Base-by-base conservation (phyloP, 2,797 vertebrate species). In the Fistularia commersonii region DNA sequence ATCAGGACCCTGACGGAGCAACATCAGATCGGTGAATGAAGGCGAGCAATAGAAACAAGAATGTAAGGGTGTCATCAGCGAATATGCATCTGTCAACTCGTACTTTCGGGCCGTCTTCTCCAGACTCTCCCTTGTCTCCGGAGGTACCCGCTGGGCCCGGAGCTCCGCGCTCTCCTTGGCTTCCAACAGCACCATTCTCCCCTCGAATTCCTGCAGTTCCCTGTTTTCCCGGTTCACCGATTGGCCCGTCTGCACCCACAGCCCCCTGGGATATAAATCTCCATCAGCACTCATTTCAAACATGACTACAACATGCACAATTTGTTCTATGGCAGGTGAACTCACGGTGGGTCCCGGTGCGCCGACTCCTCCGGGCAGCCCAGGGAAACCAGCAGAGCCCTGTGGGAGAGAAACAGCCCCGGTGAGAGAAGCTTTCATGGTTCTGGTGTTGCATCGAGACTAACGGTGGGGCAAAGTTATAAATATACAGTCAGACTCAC, bases 341-440 rank as follows among this genome's bases (percentile, higher is more conserved):
- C 95, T 95, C 83, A 99, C 97, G 63, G 81, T 48, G 57, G 94
- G 77, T 51, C 97, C 97, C 33, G 83, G 59, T 45, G 93, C 83
- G 40, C 97, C 97, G 63, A 99, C 87, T 90, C 94, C 90, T 74
- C 97, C 97, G 32, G 95, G 87, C 64, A 93, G 88, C 54, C 97
- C 97, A 71, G 97, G 97, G 57, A 99, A 99, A 67, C 97, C 97
- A 71, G 95, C 90, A 69, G 96, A 85, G 51, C 97, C 97, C 97
- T 99, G 60, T 5, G 5, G 50, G 3, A 37, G 73, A 23, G 58
- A 39, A 47, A 46, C 8, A 31, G 0, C 35, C 14, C 0, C 1
- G 10, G 32, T 58, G 5, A 64, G 13, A 61, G 37, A 8, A 1
- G 11, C 8, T 45, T 12, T 15, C 8, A 38, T 8, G 6, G 8